phyloP scores from a whole-genome alignment of 2,888 invertebrate genomes.

The Ametastegia equiseti region DNA sequence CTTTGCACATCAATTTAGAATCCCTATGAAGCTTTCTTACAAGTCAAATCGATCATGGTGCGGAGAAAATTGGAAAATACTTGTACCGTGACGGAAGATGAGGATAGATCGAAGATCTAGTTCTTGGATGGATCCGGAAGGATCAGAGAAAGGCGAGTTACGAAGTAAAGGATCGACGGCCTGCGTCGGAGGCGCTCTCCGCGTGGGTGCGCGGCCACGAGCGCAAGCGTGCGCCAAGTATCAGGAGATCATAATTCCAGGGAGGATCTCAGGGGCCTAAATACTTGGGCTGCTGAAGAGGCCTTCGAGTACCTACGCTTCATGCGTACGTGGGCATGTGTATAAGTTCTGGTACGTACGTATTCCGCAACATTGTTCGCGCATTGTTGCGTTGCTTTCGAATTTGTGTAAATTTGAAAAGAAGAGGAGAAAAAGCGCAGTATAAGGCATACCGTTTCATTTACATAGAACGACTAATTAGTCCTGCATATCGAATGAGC shows the following conservation, averaged over 20 bases:
- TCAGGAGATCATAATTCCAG: conserved; percentile 57
- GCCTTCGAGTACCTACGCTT: not conserved
- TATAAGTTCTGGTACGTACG: not conserved
- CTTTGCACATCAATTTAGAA: not conserved
- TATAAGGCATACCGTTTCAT: not conserved
- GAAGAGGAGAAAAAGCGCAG: not conserved
- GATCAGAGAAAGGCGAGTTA: not conserved
- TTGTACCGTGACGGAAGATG: not conserved
- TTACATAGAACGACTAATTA: not conserved
- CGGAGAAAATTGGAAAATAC: not conserved
- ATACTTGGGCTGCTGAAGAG: not conserved
- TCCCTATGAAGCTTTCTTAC: not conserved
- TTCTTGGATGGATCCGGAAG: not conserved
- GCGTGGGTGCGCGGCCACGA: conserved; percentile 58
- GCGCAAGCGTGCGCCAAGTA: conserved; percentile 62
- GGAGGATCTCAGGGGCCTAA: conserved; percentile 11
- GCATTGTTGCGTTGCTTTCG: not conserved
- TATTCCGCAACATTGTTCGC: not conserved
- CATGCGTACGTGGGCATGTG: not conserved
- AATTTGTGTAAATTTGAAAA: not conserved
- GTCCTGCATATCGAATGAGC: not conserved
- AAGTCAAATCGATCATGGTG: not conserved
- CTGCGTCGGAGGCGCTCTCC: conserved; percentile 8
- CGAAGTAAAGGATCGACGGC: not conserved
- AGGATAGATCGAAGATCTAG: not conserved